These are phyloP conservation scores for Isurus oxyrinchus DNA, from an alignment of 2,113 vertebrate species.

Conservation along the genomic window DNA sequence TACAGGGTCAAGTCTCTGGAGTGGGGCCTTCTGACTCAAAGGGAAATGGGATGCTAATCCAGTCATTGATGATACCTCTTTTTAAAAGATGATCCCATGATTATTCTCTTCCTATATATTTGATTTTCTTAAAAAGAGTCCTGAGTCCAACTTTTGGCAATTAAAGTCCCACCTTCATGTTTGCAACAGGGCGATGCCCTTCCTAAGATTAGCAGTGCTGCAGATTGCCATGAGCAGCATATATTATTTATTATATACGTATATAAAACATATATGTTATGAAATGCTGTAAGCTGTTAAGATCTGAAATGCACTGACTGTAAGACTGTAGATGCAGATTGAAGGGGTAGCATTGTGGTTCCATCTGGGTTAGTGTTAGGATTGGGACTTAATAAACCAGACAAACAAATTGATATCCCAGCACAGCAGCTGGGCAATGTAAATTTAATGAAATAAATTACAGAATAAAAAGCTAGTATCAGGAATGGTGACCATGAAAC, in stretches of 20 bases:
- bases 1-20: not conserved
- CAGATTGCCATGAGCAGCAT: not conserved
- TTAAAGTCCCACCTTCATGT: not conserved
- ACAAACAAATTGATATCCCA: not conserved
- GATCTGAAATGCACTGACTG: not conserved
- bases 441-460: not conserved
- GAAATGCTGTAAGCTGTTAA: not conserved
- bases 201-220: not conserved
- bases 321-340: not conserved
- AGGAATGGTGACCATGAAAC: too few species aligned
- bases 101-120: not conserved
- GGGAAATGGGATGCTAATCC: too few species aligned
- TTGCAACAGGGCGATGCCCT: not conserved
- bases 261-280: not conserved
- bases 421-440: not conserved
- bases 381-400: not conserved
- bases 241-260: too few species aligned
- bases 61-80: not conserved
- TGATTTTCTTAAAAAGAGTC: not conserved
- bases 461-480: not conserved
- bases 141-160: not conserved
- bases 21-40: not conserved
- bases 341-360: not conserved
- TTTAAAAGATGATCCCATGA: not conserved
- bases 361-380: too few species aligned